A percentile compares a stretch with the other conserved stretches of the same genome.
Conservation (phyloP, 2,113 vertebrate genomes). For the Deroptyus accipitrinus region DNA sequence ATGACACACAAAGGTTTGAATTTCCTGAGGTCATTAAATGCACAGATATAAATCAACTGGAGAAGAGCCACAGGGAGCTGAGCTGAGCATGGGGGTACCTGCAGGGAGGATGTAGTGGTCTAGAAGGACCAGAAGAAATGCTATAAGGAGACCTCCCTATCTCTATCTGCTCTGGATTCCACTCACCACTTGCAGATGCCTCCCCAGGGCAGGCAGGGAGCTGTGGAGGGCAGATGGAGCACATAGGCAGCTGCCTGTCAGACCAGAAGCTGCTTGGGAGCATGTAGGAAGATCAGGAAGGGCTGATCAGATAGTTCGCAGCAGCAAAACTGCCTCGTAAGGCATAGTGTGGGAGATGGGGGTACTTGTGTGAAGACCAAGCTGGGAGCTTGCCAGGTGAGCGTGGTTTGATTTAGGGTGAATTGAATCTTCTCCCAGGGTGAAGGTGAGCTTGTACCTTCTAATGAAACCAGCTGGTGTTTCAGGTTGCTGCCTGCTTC, state of each 20-base stretch:
- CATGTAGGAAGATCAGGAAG: slow-evolving; percentile 52
- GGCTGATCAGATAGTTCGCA: slow-evolving; percentile 51
- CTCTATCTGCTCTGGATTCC: neutral
- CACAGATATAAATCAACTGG: neutral
- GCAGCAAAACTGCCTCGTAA: slow-evolving; percentile 34
- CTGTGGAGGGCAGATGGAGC: neutral
- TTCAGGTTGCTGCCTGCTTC: slow-evolving; percentile 32
- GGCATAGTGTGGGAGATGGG: slow-evolving; percentile 44
- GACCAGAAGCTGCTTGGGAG: neutral
- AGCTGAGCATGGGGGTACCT: rapidly evolving
- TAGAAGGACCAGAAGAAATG: neutral
- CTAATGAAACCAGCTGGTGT: neutral
- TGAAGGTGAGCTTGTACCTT: slow-evolving; percentile 14
- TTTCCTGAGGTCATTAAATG: neutral
- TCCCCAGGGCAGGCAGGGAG: neutral
- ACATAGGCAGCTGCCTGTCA: neutral
- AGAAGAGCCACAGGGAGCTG: neutral
- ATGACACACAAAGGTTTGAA: neutral
- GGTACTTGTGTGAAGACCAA: slow-evolving; percentile 2
- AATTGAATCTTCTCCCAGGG: slow-evolving; percentile 32
- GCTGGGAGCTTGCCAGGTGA: slow-evolving; percentile 20
- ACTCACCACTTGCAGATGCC: neutral
- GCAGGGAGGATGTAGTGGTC: rapidly evolving
- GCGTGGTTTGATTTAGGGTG: neutral
- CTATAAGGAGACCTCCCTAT: neutral